phyloP scores from a whole-genome alignment of 2,113 vertebrate genomes.

The Sphaerodactylus townsendi region DNA sequence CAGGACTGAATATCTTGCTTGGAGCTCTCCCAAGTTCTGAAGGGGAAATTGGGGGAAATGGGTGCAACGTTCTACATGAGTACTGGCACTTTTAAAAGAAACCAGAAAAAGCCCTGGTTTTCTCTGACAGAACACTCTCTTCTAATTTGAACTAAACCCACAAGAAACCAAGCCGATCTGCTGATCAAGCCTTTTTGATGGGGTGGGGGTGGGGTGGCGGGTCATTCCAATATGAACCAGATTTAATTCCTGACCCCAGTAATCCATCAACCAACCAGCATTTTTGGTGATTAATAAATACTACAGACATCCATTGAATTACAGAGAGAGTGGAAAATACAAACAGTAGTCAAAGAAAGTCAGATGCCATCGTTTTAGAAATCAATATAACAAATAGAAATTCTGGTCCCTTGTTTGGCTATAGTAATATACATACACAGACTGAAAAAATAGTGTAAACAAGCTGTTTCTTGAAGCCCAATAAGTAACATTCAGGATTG shows the following conservation, averaged over 20 bases:
- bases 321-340: constrained; percentile 10
- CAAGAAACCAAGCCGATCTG: not conserved
- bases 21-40: too few relatives aligned
- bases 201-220: not conserved
- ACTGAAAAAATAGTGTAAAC: constrained; percentile 53
- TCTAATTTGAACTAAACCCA: not conserved
- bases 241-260: too few relatives aligned
- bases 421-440: constrained; percentile 27
- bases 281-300: constrained; percentile 29
- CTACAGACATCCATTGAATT: constrained; percentile 30
- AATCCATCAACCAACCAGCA: too few relatives aligned
- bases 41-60: too few relatives aligned
- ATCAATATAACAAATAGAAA: constrained; percentile 38
- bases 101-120: not conserved
- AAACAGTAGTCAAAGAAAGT: constrained; percentile 34
- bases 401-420: not conserved
- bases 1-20: too few relatives aligned
- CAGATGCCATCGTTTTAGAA: constrained; percentile 27
- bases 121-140: not conserved
- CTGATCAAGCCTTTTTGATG: not conserved
- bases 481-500: constrained; percentile 15
- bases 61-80: too few relatives aligned
- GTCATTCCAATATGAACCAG: not conserved
- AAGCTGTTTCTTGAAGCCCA: constrained; percentile 24
- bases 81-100: too few relatives aligned